Base-by-base conservation (phyloP, 2,888 invertebrate species). In the Cataglyphis albicans region DNA sequence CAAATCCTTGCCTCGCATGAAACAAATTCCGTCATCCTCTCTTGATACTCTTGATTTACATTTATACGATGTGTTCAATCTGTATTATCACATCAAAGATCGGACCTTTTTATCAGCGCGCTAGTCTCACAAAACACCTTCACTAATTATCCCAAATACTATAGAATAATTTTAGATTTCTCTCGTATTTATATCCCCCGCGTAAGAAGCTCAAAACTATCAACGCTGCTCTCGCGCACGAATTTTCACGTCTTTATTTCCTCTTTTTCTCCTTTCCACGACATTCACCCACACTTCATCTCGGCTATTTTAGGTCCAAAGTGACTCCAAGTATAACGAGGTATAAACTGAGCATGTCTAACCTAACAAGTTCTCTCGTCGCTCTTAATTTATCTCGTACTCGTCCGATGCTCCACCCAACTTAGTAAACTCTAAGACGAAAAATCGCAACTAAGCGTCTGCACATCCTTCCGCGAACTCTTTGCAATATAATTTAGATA, bases 261-360 rank as follows among this genome's bases (percentile, higher is more conserved):
- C 10, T 48, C 48, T 32, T 48, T 63, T 44, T 32, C 4, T 12
- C 29, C 7, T 44, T 32, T 41, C 29, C 41, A n/a, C 38, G 7
- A 65, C 38, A 52, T 75, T 65, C 52, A 18, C 18, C 4, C 75
- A 38, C 25, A n/a, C n/a, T 67, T 55, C 10, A 35, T 29, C n/a
- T 38, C 52, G 15, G 1, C 32, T 76, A 29, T 67, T 29, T 12
- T 29, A 38, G n/a, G 9, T 25, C n/a, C 67, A 18, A 10, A 55
- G 67, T 67, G 67, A 67, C 65, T n/a, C n/a, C 65, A 75, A 48
- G 52, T 38, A 32, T 75, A 52, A 75, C n/a, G 29, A 76, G 15
- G 3, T 52, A 6, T 29, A 76, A 76, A 76, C n/a, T 65, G 38
- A 67, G 38, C 55, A 76, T 57, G 67, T 12, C 21, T 67, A 15